A percentile compares a stretch with the other conserved stretches of the same genome.
phyloP scores from a whole-genome alignment of 2,797 vertebrate genomes.

The Sebastes vulpes region DNA sequence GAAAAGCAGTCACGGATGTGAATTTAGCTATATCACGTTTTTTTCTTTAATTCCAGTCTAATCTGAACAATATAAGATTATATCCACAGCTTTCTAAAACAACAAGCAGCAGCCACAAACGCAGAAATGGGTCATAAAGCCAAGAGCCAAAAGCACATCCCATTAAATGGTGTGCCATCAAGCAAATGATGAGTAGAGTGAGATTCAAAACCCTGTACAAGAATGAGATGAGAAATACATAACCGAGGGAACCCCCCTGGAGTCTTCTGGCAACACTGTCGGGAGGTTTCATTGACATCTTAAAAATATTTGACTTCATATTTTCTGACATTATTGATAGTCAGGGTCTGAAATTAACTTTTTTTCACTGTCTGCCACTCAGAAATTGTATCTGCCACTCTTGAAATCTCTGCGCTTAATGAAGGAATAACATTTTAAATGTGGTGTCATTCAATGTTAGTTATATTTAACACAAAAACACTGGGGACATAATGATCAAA shows the following conservation, averaged over 20 bases:
- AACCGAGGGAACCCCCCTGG: neutral
- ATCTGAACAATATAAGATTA: neutral
- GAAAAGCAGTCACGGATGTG: neutral
- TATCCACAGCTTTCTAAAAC: neutral
- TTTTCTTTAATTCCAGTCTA: too few relatives aligned
- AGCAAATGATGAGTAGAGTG: slow-evolving; percentile 5
- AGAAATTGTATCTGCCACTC: too few relatives aligned
- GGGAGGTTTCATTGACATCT: neutral
- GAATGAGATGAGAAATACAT: neutral
- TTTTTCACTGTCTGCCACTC: too few relatives aligned
- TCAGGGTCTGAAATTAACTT: too few relatives aligned
- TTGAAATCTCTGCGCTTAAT: too few relatives aligned
- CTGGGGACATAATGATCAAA: too few relatives aligned
- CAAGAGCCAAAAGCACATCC: slow-evolving; percentile 6
- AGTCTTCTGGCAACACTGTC: neutral
- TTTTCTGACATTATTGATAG: neutral
- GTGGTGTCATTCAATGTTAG: too few relatives aligned
- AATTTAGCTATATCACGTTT: neutral
- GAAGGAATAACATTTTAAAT: too few relatives aligned
- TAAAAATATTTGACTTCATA: neutral
- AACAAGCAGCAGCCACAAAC: neutral
- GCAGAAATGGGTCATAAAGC: slow-evolving; percentile 26
- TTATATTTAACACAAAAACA: too few relatives aligned
- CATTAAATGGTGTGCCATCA: slow-evolving; percentile 9
- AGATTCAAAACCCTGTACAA: neutral